A percentile compares a stretch with the other conserved stretches of the same genome.
These are phyloP conservation scores for Cyclopterus lumpus DNA, from an alignment of 2,797 vertebrate genomes.

Conservation along the genomic window DNA sequence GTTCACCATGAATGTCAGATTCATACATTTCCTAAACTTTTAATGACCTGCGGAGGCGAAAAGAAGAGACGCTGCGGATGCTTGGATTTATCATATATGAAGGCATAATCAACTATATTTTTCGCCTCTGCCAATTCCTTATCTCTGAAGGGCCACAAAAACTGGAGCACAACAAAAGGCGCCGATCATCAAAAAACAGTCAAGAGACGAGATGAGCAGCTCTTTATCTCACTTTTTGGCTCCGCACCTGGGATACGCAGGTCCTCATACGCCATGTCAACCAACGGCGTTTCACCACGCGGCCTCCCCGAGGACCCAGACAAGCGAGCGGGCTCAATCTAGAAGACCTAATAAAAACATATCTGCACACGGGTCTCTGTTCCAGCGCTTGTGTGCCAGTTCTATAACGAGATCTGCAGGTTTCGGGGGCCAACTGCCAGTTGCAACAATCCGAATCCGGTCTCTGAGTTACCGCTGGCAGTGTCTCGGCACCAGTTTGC, in stretches of 20 bases:
- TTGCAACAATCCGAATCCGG: constrained; percentile 12
- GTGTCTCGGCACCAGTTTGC: not conserved
- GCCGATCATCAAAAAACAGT: constrained; percentile 62
- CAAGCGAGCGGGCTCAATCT: not conserved
- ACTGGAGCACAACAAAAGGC: constrained; percentile 69
- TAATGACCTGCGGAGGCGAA: not conserved
- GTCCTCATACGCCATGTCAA: constrained; percentile 9
- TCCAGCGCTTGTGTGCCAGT: not conserved
- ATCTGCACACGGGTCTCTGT: not conserved
- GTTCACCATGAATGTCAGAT: constrained; percentile 5
- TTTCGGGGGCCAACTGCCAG: not conserved
- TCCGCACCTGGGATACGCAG: constrained; percentile 45
- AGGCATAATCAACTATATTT: constrained; percentile 42
- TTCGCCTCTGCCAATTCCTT: constrained; percentile 57
- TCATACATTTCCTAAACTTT: constrained; percentile 6
- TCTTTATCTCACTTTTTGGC: constrained; percentile 72
- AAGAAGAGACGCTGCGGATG: constrained; percentile 24
- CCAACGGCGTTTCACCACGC: not conserved
- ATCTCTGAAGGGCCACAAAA: constrained; percentile 63
- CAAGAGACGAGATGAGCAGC: constrained; percentile 59
- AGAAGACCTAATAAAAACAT: constrained; percentile 8
- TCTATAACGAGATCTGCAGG: constrained; percentile 8
- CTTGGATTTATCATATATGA: constrained; percentile 39
- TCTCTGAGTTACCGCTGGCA: not conserved
- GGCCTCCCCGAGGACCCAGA: not conserved